Evolutionary conservation across 2,797 vertebrate species (phyloP).

Genomic region (Oryzias dopingdopingensis): DNA sequence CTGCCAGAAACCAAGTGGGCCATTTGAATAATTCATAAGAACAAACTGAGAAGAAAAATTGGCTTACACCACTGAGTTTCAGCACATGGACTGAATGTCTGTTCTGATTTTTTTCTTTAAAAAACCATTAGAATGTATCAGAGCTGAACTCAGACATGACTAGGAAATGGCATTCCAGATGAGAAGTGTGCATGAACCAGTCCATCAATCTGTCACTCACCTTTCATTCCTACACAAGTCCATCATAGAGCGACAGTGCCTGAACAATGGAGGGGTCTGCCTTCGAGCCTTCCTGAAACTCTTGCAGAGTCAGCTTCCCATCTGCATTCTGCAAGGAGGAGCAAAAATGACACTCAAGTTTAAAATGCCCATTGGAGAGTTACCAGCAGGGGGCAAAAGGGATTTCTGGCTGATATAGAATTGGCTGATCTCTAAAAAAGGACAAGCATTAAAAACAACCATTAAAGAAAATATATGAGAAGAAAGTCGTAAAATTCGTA

Average conservation of each 20-base stretch:
- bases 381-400: slow-evolving; percentile 65
- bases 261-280: slow-evolving; percentile 98
- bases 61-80: slow-evolving; percentile 48
- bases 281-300: slow-evolving; percentile 98
- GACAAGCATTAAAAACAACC: too few species aligned
- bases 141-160: slow-evolving; percentile 11
- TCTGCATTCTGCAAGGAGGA: slow-evolving; percentile 87
- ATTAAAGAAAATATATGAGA: too few species aligned
- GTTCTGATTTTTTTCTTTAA: slow-evolving; percentile 25
- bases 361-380: slow-evolving; percentile 15
- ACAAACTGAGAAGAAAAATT: slow-evolving; percentile 62
- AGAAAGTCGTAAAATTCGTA: too few species aligned
- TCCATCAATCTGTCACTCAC: slow-evolving; percentile 56
- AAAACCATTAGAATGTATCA: slow-evolving; percentile 25
- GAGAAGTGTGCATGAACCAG: slow-evolving; percentile 16
- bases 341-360: slow-evolving; percentile 17
- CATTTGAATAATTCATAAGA: slow-evolving; percentile 70
- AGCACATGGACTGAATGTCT: slow-evolving; percentile 6
- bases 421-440: too few species aligned
- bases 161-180: slow-evolving; percentile 18
- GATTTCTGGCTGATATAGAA: slow-evolving; percentile 21
- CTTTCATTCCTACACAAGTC: slow-evolving; percentile 84
- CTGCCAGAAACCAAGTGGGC: slow-evolving; percentile 73
- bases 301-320: slow-evolving; percentile 96
- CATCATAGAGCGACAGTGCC: slow-evolving; percentile 92